phyloP scores from a whole-genome alignment of 2,797 vertebrate genomes.

The Coccyzus lansbergi region DNA sequence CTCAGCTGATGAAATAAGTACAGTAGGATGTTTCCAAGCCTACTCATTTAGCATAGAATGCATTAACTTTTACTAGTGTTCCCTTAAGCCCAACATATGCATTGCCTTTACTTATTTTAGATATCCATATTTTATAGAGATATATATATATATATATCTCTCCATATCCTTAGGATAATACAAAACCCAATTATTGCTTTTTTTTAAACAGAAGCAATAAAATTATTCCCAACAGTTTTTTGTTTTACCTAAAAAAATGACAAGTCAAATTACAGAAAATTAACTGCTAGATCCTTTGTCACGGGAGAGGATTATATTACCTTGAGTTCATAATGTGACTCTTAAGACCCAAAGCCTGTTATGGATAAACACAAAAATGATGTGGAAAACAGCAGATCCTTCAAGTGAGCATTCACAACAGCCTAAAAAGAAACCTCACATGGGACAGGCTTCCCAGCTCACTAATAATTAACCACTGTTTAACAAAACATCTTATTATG shows the following conservation, averaged over 20 bases:
- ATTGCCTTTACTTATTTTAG: background rate
- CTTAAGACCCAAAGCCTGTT: background rate
- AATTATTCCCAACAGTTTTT: background rate
- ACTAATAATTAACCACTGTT: background rate
- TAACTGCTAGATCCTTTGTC: background rate
- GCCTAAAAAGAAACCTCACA: background rate
- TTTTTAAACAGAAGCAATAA: background rate
- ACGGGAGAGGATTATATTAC: background rate
- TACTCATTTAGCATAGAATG: background rate
- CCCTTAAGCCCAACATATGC: background rate
- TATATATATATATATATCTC: too few species aligned
- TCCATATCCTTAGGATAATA: background rate
- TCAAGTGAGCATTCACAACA: background rate
- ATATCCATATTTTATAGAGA: too few species aligned
- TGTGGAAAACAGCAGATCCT: background rate
- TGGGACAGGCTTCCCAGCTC: background rate
- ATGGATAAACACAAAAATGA: background rate
- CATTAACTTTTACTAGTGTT: background rate
- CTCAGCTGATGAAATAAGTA: background rate
- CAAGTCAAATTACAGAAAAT: background rate
- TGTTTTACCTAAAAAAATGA: background rate
- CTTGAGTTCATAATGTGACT: background rate
- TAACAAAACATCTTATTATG: background rate
- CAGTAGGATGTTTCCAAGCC: background rate
- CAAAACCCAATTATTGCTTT: background rate